Conservation (phyloP, 2,888 invertebrate genomes). For the Smittia sp. region DNA sequence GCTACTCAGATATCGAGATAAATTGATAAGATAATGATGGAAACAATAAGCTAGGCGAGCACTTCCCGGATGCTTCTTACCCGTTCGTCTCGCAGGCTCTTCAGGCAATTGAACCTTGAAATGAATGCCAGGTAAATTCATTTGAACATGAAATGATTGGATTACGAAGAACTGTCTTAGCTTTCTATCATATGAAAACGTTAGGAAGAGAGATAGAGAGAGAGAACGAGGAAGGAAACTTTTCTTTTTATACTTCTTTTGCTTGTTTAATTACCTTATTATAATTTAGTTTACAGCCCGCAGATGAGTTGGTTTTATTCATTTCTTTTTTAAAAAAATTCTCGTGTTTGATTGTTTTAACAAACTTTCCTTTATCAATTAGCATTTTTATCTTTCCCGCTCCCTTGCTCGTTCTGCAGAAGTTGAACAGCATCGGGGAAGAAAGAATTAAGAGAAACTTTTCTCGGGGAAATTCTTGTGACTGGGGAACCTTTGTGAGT, state of each 20-base stretch:
- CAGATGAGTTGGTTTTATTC: conserved; percentile 37
- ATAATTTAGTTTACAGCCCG: conserved; percentile 41
- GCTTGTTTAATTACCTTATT: conserved; percentile 22
- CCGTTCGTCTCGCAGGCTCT: neutral
- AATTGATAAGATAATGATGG: neutral
- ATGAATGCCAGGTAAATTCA: conserved; percentile 1
- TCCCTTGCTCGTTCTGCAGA: neutral
- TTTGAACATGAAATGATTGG: conserved; percentile 13
- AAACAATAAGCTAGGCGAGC: too few species aligned
- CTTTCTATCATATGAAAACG: neutral
- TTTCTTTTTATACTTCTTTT: neutral
- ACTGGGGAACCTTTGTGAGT: too few species aligned
- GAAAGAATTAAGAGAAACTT: neutral
- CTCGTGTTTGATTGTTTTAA: conserved; percentile 1
- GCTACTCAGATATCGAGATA: neutral
- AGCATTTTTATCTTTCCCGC: neutral
- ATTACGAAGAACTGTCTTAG: neutral
- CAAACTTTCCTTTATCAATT: conserved; percentile 10
- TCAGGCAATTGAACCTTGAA: conserved; percentile 1
- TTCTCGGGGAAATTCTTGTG: too few species aligned
- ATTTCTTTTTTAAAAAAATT: conserved; percentile 5
- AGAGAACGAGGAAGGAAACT: neutral
- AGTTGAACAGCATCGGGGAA: neutral
- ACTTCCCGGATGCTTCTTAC: neutral
- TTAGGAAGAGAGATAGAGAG: neutral